Percentiles rank a stretch among this genome's conserved stretches.
phyloP scores from a whole-genome alignment of 2,888 invertebrate genomes.

The Salticus scenicus region DNA sequence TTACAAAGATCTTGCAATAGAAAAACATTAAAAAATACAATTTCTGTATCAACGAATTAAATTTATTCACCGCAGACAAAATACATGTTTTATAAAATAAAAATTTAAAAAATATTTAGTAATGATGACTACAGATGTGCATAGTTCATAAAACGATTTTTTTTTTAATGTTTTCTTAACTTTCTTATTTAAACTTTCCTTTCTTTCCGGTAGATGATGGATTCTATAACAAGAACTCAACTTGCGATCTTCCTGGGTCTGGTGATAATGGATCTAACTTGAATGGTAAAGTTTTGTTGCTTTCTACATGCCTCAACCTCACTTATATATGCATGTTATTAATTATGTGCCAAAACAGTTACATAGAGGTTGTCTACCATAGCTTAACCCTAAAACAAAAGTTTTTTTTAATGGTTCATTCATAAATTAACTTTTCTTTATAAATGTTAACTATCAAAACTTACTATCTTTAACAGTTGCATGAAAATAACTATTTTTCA shows the following conservation, averaged over 20 bases:
- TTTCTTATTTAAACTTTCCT: not conserved
- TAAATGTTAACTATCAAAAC: not conserved
- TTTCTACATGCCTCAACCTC: not conserved
- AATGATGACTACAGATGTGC: conserved; percentile 1
- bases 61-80: not conserved
- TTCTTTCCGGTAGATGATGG: conserved; percentile 13
- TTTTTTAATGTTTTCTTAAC: not conserved
- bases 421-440: not conserved
- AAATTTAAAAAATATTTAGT: not conserved
- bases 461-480: not conserved
- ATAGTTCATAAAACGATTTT: not conserved
- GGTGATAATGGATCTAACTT: not conserved
- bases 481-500: too few species aligned
- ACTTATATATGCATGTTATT: not conserved
- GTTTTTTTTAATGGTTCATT: not conserved
- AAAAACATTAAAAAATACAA: too few species aligned
- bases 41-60: too few species aligned
- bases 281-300: not conserved
- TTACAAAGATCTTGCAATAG: too few species aligned
- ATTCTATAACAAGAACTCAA: conserved; percentile 9
- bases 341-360: not conserved
- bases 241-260: not conserved
- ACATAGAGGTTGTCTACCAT: not conserved
- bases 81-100: not conserved
- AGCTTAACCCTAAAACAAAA: too few species aligned